Evolutionary conservation across 53 echinoderm and acorn worm species (phyloP).

Genomic region (Echinometra lucunter): DNA sequence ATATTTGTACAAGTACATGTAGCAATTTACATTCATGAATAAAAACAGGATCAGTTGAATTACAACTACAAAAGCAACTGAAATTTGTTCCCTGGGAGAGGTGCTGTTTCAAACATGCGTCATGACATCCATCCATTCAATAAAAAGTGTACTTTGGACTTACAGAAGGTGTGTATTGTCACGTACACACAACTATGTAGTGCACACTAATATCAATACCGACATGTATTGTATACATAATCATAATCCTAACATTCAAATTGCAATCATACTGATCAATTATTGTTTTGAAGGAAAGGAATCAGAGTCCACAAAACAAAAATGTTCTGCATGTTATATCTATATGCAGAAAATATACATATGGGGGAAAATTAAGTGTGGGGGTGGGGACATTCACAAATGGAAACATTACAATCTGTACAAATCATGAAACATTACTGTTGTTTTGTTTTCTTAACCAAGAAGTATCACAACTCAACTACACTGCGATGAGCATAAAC

Average conservation of each 20-base stretch:
- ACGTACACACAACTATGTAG: conserved; percentile 11
- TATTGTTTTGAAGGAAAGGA: not conserved
- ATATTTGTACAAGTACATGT: not conserved
- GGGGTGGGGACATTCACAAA: too few species aligned
- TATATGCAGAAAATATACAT: too few species aligned
- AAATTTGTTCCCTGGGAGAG: not conserved
- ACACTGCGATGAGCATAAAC: too few species aligned
- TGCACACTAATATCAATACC: not conserved
- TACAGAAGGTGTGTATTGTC: conserved; percentile 19
- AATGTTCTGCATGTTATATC: too few species aligned
- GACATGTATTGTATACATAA: not conserved
- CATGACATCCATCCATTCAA: not conserved
- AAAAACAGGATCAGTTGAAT: not conserved
- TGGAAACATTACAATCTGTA: too few species aligned
- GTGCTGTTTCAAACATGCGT: not conserved
- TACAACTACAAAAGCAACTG: not conserved
- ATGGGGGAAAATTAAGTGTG: too few species aligned
- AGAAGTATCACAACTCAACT: too few species aligned
- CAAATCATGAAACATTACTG: too few species aligned
- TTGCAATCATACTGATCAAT: not conserved
- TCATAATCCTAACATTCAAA: not conserved
- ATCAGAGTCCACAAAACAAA: not conserved
- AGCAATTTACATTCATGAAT: not conserved
- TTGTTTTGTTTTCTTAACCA: too few species aligned
- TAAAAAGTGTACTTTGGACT: conserved; percentile 26